Base-by-base conservation (phyloP, 2,888 invertebrate species). In the Rhingia campestris region DNA sequence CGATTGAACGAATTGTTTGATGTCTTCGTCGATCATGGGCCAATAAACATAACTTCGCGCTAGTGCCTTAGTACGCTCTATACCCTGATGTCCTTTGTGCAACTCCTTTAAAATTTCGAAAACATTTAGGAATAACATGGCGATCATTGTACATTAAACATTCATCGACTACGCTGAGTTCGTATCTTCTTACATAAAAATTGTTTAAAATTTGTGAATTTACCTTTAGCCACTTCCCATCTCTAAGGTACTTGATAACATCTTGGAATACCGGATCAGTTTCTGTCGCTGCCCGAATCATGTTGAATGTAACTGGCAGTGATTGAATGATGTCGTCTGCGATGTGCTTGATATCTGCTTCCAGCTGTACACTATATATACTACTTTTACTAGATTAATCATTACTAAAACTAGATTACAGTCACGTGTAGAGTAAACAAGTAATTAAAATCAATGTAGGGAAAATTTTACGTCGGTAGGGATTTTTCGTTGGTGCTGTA, bases 41-140 rank as follows among this genome's bases (percentile, higher is more conserved):
- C 87, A 88, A 76, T 87, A 88, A 49, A 87, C 84, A 32, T 87
- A 81, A 10, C 75, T 72, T 7, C 84, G 56, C 6, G 87, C 87
- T 59, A 86, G 33, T 1, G 56, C 7, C 64, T 86, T 87, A 77
- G 81, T 86, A 12, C 80, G 58, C 61, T 76, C 45, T 41, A 33
- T 33, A n/a, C 58, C 58, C 5, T 58, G 82, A 39, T 81, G 76
- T 9, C 76, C 76, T 14, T 49, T 74, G 12, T 74, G 81, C 32
- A 73, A 51, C 30, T 53, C 56, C 59, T 67, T 72, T 10, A 77
- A 45, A 35, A 14, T 64, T 43, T 33, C 32, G 61, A 33, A 70
- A 54, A 33, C 5, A 61, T 39, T 67, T 39, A 14, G 59, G 70
- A 51, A 67, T 66, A 10, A 70, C 41, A 6, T 63, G 37, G 10